phyloP scores from a whole-genome alignment of 2,888 invertebrate species.

The Drosophila diplacantha region DNA sequence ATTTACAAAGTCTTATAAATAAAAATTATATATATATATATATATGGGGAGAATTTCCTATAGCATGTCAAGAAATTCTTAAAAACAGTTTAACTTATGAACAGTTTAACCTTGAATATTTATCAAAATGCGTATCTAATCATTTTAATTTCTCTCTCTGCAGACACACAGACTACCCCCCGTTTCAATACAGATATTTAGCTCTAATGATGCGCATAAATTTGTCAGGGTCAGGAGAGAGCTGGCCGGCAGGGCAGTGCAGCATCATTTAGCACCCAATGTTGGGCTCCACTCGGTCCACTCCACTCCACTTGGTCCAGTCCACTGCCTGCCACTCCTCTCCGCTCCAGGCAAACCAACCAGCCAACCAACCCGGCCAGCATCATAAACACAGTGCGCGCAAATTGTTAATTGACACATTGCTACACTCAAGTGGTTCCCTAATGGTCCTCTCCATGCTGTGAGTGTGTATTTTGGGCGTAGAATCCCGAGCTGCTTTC shows the following conservation, averaged over 20 bases:
- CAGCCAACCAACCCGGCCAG: conserved; percentile 22
- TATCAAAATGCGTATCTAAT: not conserved
- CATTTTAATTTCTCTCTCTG: not conserved
- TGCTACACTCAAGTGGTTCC: conserved; percentile 46
- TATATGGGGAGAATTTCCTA: not conserved
- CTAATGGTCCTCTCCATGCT: conserved; percentile 27
- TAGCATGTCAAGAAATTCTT: no score
- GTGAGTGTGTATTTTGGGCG: conserved; percentile 3
- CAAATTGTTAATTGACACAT: conserved; percentile 69
- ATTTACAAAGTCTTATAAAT: not conserved
- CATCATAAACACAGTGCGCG: conserved; percentile 57
- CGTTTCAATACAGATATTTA: conserved; percentile 27
- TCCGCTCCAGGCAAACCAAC: conserved; percentile 5
- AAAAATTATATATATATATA: no score
- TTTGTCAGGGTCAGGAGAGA: conserved; percentile 28
- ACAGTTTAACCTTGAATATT: not conserved
- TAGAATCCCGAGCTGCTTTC: conserved; percentile 14
- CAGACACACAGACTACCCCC: not conserved
- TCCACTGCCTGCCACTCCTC: conserved; percentile 19
- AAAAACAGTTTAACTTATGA: no score
- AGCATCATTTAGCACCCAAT: conserved; percentile 22
- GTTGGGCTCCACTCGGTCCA: conserved; percentile 1
- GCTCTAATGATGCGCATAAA: conserved; percentile 39
- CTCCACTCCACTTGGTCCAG: conserved; percentile 30
- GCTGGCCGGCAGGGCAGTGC: conserved; percentile 1